Evolutionary conservation across 2,888 invertebrate species (phyloP).

Genomic region (Lasioglossum zephyrum): DNA sequence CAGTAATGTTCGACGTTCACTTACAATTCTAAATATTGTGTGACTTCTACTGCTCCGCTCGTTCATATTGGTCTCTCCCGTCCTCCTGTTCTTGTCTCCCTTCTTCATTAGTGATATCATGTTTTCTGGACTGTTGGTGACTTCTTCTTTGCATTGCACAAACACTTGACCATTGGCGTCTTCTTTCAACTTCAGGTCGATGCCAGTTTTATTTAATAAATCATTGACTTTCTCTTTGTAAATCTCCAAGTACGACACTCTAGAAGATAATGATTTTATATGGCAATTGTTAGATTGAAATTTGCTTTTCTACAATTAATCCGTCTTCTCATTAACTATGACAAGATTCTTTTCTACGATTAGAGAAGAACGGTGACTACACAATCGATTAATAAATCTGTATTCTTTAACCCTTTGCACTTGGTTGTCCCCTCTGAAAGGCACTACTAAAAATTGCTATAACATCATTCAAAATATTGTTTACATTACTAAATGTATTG

Average conservation of each 20-base stretch:
- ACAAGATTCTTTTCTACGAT: too few species aligned
- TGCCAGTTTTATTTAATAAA: conserved; percentile 87
- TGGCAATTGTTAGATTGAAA: not conserved
- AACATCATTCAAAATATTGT: too few species aligned
- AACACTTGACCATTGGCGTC: conserved; percentile 87
- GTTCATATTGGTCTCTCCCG: conserved; percentile 94
- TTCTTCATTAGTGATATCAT: conserved; percentile 86
- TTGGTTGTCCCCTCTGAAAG: too few species aligned
- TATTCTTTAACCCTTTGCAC: too few species aligned
- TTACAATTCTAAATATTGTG: conserved; percentile 94
- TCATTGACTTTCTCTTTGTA: conserved; percentile 94
- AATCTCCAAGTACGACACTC: conserved; percentile 94
- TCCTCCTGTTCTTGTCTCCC: conserved; percentile 89
- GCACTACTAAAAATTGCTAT: too few species aligned
- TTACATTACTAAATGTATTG: too few species aligned
- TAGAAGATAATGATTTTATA: conserved; percentile 75
- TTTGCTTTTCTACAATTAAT: too few species aligned
- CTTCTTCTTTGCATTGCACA: conserved; percentile 88
- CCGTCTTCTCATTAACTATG: too few species aligned
- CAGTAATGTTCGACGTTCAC: conserved; percentile 77
- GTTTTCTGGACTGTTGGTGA: conserved; percentile 88
- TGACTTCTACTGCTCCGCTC: conserved; percentile 95
- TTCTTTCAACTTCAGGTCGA: conserved; percentile 89
- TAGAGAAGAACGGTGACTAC: too few species aligned
- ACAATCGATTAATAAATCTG: too few species aligned